A percentile compares a stretch with the other conserved stretches of the same genome.
Conservation (phyloP, 2,113 vertebrate species). For the Sprattus sprattus region DNA sequence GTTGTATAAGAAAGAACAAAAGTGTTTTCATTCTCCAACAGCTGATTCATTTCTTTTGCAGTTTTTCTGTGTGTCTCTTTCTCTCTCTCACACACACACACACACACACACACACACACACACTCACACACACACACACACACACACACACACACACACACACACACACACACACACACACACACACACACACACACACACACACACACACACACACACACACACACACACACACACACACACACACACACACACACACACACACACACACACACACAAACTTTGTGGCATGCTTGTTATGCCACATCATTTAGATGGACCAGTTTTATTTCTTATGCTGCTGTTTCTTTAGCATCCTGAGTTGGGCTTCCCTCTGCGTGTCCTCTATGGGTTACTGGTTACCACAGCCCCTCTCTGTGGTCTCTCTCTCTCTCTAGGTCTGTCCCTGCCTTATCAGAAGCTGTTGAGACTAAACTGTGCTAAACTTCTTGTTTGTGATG, state of each 20-base stretch:
- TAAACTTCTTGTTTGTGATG: too few relatives aligned
- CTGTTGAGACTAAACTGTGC: too few relatives aligned
- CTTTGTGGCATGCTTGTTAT: neutral
- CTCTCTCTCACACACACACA: too few relatives aligned
- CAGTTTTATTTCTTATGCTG: neutral
- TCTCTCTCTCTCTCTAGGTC: neutral
- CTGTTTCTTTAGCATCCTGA: too few relatives aligned
- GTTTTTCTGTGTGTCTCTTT: neutral
- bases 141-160: neutral
- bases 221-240: neutral
- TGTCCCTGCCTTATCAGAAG: too few relatives aligned
- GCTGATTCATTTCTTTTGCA: neutral
- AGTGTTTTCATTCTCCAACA: neutral
- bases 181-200: neutral
- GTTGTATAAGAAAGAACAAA: slow-evolving; percentile 7
- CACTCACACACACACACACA: slow-evolving; percentile 6
- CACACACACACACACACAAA: neutral
- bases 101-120: neutral
- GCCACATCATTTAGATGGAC: neutral
- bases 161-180: neutral
- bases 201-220: too few relatives aligned
- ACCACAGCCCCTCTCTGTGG: too few relatives aligned
- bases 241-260: neutral
- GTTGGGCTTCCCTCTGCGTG: neutral
- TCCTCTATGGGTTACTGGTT: neutral